These are phyloP conservation scores for Monoplex corrugatus DNA, from an alignment of 2,888 invertebrate species.

Conservation along the genomic window DNA sequence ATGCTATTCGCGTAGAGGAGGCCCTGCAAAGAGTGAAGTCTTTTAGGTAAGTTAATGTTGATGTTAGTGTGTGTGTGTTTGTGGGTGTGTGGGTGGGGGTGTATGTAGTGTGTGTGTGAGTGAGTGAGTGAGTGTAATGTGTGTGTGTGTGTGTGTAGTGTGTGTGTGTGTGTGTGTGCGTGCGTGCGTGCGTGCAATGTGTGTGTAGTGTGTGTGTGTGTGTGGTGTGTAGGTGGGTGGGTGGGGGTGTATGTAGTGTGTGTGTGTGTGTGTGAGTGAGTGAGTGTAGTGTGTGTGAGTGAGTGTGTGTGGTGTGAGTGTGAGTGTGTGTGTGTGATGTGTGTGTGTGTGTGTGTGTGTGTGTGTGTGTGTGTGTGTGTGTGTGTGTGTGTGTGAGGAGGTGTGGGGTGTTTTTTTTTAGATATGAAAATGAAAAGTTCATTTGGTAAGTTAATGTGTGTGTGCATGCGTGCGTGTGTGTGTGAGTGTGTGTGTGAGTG, in stretches of 20 bases:
- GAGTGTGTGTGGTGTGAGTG: not conserved
- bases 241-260: too few relatives aligned
- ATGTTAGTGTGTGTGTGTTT: not conserved
- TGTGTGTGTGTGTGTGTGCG: not conserved
- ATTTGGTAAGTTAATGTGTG: not conserved
- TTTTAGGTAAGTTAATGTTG: not conserved
- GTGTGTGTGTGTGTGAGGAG: not conserved
- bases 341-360: too few relatives aligned
- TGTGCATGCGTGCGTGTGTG: not conserved
- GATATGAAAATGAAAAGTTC: too few relatives aligned
- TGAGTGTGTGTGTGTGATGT: too few relatives aligned
- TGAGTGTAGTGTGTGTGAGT: not conserved
- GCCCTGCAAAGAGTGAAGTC: slow-evolving; percentile 55
- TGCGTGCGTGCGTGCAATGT: not conserved
- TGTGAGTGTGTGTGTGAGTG: not conserved
- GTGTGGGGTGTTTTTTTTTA: too few relatives aligned
- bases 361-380: too few relatives aligned
- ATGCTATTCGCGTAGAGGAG: slow-evolving; percentile 60
- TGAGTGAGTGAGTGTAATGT: too few relatives aligned
- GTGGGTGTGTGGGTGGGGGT: too few relatives aligned
- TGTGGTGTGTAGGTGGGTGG: too few relatives aligned
- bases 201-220: too few relatives aligned
- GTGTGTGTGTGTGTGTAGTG: not conserved
- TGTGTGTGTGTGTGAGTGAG: not conserved
- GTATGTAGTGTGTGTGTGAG: too few relatives aligned